Conservation (phyloP, 2,797 vertebrate species). For the Pantherophis vulpinus region DNA sequence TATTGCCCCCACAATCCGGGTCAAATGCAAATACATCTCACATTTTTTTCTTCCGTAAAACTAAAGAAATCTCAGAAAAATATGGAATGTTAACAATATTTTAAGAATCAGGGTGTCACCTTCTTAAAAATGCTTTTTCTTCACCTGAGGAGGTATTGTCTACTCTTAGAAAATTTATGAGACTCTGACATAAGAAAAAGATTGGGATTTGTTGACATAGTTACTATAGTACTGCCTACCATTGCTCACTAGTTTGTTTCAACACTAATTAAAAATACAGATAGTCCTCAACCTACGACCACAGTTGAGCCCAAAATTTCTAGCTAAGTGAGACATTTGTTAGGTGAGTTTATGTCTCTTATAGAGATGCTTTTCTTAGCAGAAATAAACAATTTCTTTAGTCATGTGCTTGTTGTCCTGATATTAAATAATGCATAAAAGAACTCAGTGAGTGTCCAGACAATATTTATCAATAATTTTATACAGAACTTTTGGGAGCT, state of each 20-base stretch:
- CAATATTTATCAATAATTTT: neutral
- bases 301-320: neutral
- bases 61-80: neutral
- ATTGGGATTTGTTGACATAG: neutral
- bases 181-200: neutral
- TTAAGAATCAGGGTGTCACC: neutral
- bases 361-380: neutral
- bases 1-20: too few species aligned
- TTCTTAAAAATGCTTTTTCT: neutral
- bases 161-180: neutral
- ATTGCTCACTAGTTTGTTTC: neutral
- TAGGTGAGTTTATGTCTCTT: neutral
- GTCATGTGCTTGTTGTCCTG: too few species aligned
- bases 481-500: neutral
- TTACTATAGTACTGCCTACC: neutral
- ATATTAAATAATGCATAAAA: neutral
- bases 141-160: neutral
- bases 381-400: neutral
- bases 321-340: neutral
- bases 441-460: neutral
- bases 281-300: neutral
- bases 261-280: neutral
- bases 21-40: neutral
- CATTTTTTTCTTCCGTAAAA: neutral
- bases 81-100: neutral